Evolutionary conservation across 2,797 vertebrate species (phyloP).

Genomic region (Psittacula echo): DNA sequence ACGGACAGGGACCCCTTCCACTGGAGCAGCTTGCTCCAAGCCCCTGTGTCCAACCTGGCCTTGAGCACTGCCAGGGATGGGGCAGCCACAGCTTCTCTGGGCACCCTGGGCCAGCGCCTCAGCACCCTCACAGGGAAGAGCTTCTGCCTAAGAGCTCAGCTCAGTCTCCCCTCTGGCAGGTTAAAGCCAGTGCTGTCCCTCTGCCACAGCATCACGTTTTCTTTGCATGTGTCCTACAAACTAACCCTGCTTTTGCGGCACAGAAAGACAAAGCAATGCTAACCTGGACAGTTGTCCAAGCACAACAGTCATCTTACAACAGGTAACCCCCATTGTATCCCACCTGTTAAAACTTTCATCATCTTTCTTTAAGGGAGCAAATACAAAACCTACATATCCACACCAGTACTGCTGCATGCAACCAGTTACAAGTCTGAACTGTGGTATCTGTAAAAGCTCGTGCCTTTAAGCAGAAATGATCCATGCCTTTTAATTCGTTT

Average conservation of each 20-base stretch:
- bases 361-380: background rate
- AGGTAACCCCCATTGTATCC: background rate
- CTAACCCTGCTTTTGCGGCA: background rate
- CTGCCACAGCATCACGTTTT: background rate
- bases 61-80: too few relatives aligned
- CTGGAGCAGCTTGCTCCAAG: too few relatives aligned
- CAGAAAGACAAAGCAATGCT: background rate
- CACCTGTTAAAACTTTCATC: background rate
- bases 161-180: background rate
- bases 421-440: conserved; percentile 4
- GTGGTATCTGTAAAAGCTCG: background rate
- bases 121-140: background rate
- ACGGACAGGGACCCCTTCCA: too few relatives aligned
- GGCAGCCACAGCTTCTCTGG: too few relatives aligned
- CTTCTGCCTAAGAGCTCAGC: background rate
- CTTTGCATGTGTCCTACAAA: background rate
- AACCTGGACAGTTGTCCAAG: background rate
- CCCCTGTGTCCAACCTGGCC: too few relatives aligned
- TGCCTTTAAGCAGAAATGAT: conserved; percentile 61
- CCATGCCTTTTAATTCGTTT: conserved; percentile 63
- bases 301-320: background rate
- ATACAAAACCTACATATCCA: background rate
- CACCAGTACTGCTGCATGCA: background rate
- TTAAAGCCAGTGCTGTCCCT: background rate
- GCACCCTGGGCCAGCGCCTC: too few relatives aligned